Conservation (phyloP, 23 tunicate species). For the Botrylloides violaceus region DNA sequence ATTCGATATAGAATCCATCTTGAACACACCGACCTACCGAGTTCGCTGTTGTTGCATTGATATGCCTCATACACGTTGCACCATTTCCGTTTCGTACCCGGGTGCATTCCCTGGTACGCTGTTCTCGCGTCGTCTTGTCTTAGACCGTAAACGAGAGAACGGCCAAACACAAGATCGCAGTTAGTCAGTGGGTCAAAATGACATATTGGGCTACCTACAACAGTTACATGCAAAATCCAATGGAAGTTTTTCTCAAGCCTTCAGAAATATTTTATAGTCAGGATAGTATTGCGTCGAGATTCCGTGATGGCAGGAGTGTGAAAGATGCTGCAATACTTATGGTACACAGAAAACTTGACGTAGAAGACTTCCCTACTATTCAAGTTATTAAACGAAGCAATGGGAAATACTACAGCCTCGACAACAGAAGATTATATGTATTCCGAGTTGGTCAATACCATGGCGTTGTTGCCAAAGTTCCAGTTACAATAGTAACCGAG, state of each 20-base stretch:
- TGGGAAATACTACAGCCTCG: constrained; percentile 11
- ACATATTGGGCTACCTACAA: too few species aligned
- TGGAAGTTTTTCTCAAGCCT: neutral
- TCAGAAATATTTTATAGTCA: constrained; percentile 19
- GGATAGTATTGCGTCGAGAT: neutral
- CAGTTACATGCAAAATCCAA: too few species aligned
- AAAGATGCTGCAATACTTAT: neutral
- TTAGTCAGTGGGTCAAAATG: too few species aligned
- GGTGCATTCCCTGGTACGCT: too few species aligned
- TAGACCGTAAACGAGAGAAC: too few species aligned
- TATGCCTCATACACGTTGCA: too few species aligned
- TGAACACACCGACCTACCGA: too few species aligned
- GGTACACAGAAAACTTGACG: neutral
- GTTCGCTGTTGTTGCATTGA: too few species aligned
- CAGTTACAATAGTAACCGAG: neutral
- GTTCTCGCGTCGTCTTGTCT: too few species aligned
- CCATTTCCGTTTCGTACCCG: too few species aligned
- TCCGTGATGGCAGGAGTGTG: constrained; percentile 1
- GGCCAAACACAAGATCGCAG: too few species aligned
- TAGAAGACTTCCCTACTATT: neutral
- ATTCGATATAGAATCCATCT: too few species aligned
- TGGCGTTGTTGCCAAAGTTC: neutral
- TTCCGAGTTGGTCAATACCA: constrained; percentile 5
- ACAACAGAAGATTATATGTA: constrained; percentile 5
- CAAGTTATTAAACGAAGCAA: neutral